These are phyloP conservation scores for Drosophila oshimai DNA, from an alignment of 1,140 invertebrate genomes.

Conservation along the genomic window DNA sequence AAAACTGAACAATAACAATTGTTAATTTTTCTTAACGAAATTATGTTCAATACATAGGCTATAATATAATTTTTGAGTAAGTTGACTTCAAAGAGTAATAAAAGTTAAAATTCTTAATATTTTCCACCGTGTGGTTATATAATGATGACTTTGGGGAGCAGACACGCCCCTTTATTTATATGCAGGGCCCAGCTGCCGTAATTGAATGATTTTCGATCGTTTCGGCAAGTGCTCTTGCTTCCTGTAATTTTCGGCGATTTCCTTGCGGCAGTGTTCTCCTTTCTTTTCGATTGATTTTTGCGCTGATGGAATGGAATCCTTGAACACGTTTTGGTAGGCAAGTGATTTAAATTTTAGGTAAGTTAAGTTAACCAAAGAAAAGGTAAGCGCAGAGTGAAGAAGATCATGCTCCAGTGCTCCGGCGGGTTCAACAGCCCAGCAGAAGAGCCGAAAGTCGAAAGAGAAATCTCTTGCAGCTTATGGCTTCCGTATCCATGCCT, in stretches of 20 bases:
- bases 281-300: constrained; percentile 56
- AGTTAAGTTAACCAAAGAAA: too few relatives aligned
- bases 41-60: too few relatives aligned
- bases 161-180: constrained; percentile 39
- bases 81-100: too few relatives aligned
- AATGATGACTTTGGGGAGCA: constrained; percentile 10
- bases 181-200: constrained; percentile 50
- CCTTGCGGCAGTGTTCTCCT: constrained; percentile 21
- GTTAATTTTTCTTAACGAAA: too few relatives aligned
- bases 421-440: constrained; percentile 63
- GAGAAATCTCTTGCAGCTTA: constrained; percentile 72
- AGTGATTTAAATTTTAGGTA: too few relatives aligned
- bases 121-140: constrained; percentile 22
- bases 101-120: too few relatives aligned
- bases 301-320: constrained; percentile 50
- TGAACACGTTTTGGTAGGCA: constrained; percentile 31
- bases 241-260: constrained; percentile 73
- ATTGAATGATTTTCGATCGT: constrained; percentile 76
- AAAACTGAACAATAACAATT: too few relatives aligned
- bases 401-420: constrained; percentile 53
- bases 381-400: too few relatives aligned
- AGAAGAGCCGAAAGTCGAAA: constrained; percentile 48
- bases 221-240: constrained; percentile 72
- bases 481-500: constrained; percentile 69
- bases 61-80: too few relatives aligned